phyloP scores from a whole-genome alignment of 1,140 invertebrate species.

The Leptonema lineaticorne region DNA sequence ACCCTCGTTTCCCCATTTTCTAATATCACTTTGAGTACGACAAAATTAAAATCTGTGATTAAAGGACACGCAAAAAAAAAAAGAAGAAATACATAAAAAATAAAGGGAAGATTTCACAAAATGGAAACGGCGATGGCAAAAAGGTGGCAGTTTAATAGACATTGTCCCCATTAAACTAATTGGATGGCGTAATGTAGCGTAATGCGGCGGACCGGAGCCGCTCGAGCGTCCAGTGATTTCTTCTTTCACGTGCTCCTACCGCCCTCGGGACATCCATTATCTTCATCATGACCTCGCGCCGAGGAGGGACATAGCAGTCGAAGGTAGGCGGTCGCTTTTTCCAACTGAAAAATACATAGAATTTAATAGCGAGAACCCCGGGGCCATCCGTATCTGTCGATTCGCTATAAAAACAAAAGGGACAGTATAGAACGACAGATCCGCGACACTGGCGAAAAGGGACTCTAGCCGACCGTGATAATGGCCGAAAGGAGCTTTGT shows the following conservation, averaged over 20 bases:
- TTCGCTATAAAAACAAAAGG: slow-evolving; percentile 42
- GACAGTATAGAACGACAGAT: slow-evolving; percentile 8
- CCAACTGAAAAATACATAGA: slow-evolving; percentile 42
- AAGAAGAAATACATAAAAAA: background rate
- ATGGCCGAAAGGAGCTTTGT: slow-evolving; percentile 34
- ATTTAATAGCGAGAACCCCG: slow-evolving; percentile 39
- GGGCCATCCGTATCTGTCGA: slow-evolving; percentile 41
- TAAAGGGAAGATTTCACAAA: background rate
- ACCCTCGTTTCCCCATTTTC: no score
- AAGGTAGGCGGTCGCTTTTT: slow-evolving; percentile 10
- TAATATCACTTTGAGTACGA: no score
- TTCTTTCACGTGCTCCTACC: slow-evolving; percentile 22
- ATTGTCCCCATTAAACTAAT: slow-evolving; percentile 42
- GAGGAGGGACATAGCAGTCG: background rate
- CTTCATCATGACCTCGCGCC: slow-evolving; percentile 3
- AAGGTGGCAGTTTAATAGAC: slow-evolving; percentile 40
- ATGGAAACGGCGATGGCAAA: background rate
- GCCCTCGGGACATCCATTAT: slow-evolving; percentile 32
- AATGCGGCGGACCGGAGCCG: slow-evolving; percentile 21
- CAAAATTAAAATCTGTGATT: slow-evolving; percentile 25
- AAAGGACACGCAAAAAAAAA: background rate
- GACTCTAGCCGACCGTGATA: slow-evolving; percentile 39
- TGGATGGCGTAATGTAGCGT: slow-evolving; percentile 33
- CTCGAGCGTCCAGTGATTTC: slow-evolving; percentile 23
- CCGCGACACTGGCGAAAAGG: background rate